Evolutionary conservation across 1,140 invertebrate species (phyloP).

Genomic region (Zophobas atratus): DNA sequence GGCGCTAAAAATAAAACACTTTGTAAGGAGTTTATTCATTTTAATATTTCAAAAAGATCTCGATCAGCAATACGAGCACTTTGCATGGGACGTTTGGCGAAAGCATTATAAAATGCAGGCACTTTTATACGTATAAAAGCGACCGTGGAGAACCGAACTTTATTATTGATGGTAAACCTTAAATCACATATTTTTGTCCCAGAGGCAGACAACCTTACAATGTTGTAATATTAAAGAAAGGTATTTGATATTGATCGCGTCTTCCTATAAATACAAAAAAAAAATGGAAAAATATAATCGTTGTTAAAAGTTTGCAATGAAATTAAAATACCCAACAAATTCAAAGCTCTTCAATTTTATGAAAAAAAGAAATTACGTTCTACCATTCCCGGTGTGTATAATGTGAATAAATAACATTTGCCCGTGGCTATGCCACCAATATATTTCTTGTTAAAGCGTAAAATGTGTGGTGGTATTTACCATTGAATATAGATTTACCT

Average conservation of each 20-base stretch:
- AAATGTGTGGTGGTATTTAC: neutral
- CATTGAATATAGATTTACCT: neutral
- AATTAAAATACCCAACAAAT: conserved; percentile 3
- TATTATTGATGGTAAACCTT: neutral
- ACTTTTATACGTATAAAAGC: neutral
- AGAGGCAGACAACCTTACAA: neutral
- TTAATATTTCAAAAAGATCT: neutral
- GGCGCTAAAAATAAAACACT: conserved; percentile 75
- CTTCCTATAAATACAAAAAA: too few relatives aligned
- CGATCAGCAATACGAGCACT: neutral
- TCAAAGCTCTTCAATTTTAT: conserved; percentile 2
- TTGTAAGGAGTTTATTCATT: neutral
- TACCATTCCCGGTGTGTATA: neutral
- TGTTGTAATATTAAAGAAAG: too few relatives aligned
- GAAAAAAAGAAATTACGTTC: neutral
- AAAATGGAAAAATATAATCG: neutral
- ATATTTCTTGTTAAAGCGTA: conserved; percentile 9
- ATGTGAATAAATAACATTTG: conserved; percentile 19
- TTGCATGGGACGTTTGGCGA: neutral
- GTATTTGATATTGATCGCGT: too few relatives aligned
- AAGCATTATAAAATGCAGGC: neutral
- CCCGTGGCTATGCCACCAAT: neutral
- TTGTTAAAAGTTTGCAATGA: neutral
- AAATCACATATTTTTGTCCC: neutral
- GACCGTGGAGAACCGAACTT: neutral